These are phyloP conservation scores for Morus bassanus DNA, from an alignment of 2,797 vertebrate species.

Conservation along the genomic window DNA sequence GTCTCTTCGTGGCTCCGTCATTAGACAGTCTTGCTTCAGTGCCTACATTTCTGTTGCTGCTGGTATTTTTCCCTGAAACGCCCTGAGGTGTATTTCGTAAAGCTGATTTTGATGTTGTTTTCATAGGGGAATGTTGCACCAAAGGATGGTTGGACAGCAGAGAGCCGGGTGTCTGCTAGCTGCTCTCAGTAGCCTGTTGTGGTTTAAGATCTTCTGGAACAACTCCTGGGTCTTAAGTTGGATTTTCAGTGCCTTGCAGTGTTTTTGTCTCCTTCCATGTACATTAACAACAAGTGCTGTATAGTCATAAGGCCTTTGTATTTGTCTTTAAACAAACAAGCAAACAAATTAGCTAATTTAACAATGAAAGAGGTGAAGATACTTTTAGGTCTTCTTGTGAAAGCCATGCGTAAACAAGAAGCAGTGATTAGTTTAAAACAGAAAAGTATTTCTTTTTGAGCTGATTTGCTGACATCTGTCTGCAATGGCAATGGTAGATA, in stretches of 20 bases:
- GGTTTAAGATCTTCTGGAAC: background rate
- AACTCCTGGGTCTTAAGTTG: fast-evolving
- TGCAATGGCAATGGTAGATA: background rate
- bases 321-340: background rate
- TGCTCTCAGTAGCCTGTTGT: background rate
- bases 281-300: background rate
- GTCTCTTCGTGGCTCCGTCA: fast-evolving
- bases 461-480: background rate
- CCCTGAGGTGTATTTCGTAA: background rate
- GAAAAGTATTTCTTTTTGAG: background rate
- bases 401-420: background rate
- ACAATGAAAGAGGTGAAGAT: background rate
- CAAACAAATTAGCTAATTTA: background rate
- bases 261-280: background rate
- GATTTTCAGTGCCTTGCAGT: background rate
- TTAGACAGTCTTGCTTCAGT: background rate
- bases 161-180: too few species aligned
- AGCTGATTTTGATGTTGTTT: background rate
- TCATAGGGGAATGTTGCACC: fast-evolving
- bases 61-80: fast-evolving
- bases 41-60: background rate
- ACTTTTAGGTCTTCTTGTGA: background rate
- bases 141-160: background rate
- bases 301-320: background rate
- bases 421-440: background rate